Percentiles rank a stretch among this genome's conserved stretches.
These are phyloP conservation scores for Craterocephalus amniculus DNA, from an alignment of 2,797 vertebrate genomes.

Conservation along the genomic window DNA sequence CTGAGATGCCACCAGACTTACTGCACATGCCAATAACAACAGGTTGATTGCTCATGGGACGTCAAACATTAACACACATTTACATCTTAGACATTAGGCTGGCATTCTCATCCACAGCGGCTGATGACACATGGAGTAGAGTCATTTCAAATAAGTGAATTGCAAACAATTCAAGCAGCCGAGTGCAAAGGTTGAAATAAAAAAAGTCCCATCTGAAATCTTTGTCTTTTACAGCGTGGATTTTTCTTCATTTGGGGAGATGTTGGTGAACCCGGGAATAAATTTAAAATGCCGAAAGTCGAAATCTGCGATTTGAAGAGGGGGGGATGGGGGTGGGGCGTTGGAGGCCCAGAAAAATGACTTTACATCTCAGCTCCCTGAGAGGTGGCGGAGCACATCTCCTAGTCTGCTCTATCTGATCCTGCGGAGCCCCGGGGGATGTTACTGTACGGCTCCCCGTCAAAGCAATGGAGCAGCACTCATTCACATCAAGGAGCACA, in stretches of 20 bases:
- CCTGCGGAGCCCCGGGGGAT: constrained; percentile 45
- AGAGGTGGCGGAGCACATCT: constrained; percentile 49
- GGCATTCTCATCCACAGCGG: constrained; percentile 41
- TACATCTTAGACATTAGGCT: constrained; percentile 49
- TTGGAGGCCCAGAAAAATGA: constrained; percentile 47
- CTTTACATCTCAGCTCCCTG: constrained; percentile 43
- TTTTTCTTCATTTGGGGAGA: constrained; percentile 13
- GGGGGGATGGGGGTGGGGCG: constrained; percentile 40
- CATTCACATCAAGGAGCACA: constrained; percentile 65
- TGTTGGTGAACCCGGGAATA: constrained; percentile 13
- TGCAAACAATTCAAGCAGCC: constrained; percentile 38
- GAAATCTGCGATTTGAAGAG: constrained; percentile 33
- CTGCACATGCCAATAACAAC: constrained; percentile 1
- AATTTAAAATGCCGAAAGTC: constrained; percentile 25
- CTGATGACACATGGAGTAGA: constrained; percentile 15
- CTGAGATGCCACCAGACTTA: not conserved
- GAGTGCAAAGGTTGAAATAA: constrained; percentile 33
- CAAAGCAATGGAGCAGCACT: constrained; percentile 63
- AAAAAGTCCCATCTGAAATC: constrained; percentile 6
- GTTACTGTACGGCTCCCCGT: constrained; percentile 45
- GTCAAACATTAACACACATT: constrained; percentile 57
- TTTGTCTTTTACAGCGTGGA: not conserved
- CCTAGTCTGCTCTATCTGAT: constrained; percentile 60
- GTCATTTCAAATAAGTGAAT: constrained; percentile 20
- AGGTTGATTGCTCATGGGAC: constrained; percentile 20